Percentiles rank a stretch among this genome's conserved stretches.
These are phyloP conservation scores for Trachelus iudaicus DNA, from an alignment of 2,888 invertebrate species.

Conservation along the genomic window DNA sequence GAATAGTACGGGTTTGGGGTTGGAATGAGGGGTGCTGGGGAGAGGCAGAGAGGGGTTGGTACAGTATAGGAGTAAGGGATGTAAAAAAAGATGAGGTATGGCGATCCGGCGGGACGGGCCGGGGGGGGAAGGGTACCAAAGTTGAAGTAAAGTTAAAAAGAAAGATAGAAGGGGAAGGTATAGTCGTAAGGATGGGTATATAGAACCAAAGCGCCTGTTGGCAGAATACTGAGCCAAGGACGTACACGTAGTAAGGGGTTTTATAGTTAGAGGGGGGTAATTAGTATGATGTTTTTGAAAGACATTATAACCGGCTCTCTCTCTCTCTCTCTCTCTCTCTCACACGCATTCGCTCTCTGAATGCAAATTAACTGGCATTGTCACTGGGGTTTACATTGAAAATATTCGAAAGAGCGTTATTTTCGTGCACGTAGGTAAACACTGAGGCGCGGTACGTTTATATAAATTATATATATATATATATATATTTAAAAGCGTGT, in stretches of 20 bases:
- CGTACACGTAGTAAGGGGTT: background rate
- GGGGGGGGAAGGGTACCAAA: background rate
- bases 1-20: background rate
- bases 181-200: background rate
- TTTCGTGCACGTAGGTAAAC: background rate
- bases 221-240: background rate
- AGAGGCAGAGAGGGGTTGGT: background rate
- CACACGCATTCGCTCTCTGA: conserved; percentile 31
- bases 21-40: no score
- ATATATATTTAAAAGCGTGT: no score
- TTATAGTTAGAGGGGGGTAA: background rate
- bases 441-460: no score
- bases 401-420: background rate
- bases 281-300: conserved; percentile 31
- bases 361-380: conserved; percentile 56
- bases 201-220: background rate
- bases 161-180: background rate
- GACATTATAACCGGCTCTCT: conserved; percentile 26
- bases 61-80: background rate
- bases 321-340: background rate
- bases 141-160: background rate
- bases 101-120: background rate
- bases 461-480: no score
- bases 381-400: background rate
- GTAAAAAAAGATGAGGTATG: background rate